Conservation (phyloP, 2,888 invertebrate genomes). For the Leptarthrus brevirostris region DNA sequence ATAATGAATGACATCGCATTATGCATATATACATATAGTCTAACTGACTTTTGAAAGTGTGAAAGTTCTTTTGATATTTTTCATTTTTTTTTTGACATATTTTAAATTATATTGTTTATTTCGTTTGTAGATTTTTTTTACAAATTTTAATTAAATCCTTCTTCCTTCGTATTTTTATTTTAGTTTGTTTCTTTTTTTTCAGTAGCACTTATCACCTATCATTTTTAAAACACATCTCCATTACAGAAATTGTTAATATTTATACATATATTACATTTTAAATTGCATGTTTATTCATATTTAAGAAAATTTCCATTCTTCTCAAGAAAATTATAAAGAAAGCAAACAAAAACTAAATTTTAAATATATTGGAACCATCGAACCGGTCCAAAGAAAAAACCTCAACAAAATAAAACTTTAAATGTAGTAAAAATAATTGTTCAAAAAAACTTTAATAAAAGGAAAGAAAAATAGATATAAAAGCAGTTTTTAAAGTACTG, state of each 20-base stretch:
- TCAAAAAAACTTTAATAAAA: conserved; percentile 14
- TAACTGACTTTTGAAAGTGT: too few relatives aligned
- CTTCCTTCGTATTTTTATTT: conserved; percentile 53
- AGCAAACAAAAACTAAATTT: conserved; percentile 54
- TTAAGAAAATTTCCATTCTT: conserved; percentile 7
- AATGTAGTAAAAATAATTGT: conserved; percentile 3
- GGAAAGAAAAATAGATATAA: conserved; percentile 50
- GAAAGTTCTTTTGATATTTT: too few relatives aligned
- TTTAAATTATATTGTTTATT: too few relatives aligned
- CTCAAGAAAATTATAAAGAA: conserved; percentile 52
- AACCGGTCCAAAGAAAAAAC: conserved; percentile 69
- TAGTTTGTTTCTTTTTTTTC: neutral
- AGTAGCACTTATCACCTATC: neutral
- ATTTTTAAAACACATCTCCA: neutral
- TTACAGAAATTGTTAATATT: neutral
- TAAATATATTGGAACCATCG: conserved; percentile 65
- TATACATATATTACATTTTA: neutral
- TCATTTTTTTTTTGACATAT: too few relatives aligned
- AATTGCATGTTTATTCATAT: neutral
- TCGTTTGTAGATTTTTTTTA: too few relatives aligned
- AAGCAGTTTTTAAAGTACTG: conserved; percentile 5
- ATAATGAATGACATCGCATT: too few relatives aligned
- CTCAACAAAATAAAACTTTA: conserved; percentile 63
- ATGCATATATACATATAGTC: too few relatives aligned
- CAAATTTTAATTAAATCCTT: conserved; percentile 53